Base-by-base conservation (phyloP, 2,888 invertebrate genomes). In the Stomorhina lunata region DNA sequence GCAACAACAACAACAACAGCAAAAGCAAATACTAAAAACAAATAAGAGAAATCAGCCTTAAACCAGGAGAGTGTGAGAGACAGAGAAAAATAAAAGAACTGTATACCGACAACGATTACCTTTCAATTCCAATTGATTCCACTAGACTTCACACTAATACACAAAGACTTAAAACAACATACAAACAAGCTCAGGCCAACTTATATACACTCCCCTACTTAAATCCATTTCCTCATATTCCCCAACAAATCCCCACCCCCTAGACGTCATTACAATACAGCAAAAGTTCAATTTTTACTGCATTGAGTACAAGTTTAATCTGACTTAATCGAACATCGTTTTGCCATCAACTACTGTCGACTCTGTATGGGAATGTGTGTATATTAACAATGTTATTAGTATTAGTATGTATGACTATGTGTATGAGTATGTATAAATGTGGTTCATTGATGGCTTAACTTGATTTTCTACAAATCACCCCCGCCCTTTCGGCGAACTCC, bases 241-340 rank as follows among this genome's bases (percentile, higher is more conserved):
- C n/a, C 43, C 32, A 32, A 15, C 12, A 15, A 32, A n/a, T 25
- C 4, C 22, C 15, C 50, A 48, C 0, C 10, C 10, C n/a, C 5
- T 22, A 22, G 2, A 66, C 45, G 45, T 22, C 9, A 76, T 20
- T 27, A 37, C 25, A 75, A 66, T 45, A 48, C 6, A 63, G 22
- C 10, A 50, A 25, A 1, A 50, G 34, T 57, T 40, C 6, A 25
- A 29, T 66, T 76, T 76, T 77, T 66, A 57, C 59, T 76, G 65
- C 71, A 68, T 40, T 55, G 68, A 34, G 65, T 71, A 73, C 43
- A 50, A 59, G 66, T 80, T 80, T 80, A 80, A 82, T 82, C 75
- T 59, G 73, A 57, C 78, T 78, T 84, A 84, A 84, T 78, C 84
- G 84, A 81, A 84, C 84, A 84, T 84, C 79, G 73, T 84, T 84